A percentile compares a stretch with the other conserved stretches of the same genome.
Evolutionary conservation across 2,797 vertebrate genomes (phyloP).

Genomic region (Alfaro cultratus): DNA sequence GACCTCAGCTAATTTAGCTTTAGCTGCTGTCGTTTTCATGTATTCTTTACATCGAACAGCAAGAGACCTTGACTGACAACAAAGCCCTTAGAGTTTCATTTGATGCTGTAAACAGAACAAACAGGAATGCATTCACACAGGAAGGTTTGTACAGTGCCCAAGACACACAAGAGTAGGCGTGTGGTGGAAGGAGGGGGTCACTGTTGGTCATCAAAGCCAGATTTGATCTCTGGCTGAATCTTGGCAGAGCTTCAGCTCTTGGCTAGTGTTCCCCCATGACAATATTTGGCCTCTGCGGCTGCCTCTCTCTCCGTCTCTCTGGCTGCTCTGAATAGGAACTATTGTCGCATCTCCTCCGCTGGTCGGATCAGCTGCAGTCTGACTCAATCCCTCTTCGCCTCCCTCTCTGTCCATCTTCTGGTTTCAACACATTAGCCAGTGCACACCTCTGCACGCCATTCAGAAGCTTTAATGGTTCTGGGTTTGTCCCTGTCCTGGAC

Average conservation of each 20-base stretch:
- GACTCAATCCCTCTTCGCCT: conserved; percentile 52
- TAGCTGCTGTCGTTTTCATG: not conserved
- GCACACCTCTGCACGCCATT: conserved; percentile 17
- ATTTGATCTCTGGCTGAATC: conserved; percentile 70
- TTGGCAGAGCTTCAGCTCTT: conserved; percentile 66
- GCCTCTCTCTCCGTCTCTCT: conserved; percentile 36
- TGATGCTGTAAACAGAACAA: conserved; percentile 37
- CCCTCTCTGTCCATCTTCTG: conserved; percentile 23
- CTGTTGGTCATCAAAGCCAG: conserved; percentile 65
- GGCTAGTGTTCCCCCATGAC: conserved; percentile 71
- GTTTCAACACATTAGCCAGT: not conserved
- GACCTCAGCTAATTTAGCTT: not conserved
- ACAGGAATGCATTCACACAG: conserved; percentile 65
- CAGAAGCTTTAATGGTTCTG: not conserved
- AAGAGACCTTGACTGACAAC: not conserved
- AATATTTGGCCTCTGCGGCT: conserved; percentile 73
- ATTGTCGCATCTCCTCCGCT: conserved; percentile 71
- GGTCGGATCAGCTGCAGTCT: conserved; percentile 75
- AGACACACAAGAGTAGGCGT: conserved; percentile 37
- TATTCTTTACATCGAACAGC: not conserved
- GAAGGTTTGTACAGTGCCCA: conserved; percentile 56
- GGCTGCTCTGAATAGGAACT: conserved; percentile 69
- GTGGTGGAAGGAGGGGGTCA: conserved; percentile 48
- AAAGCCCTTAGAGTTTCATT: conserved; percentile 7
- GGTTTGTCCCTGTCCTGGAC: conserved; percentile 20